These are phyloP conservation scores for Acrocephalus arundinaceus DNA, from an alignment of 2,113 vertebrate genomes.

Conservation along the genomic window DNA sequence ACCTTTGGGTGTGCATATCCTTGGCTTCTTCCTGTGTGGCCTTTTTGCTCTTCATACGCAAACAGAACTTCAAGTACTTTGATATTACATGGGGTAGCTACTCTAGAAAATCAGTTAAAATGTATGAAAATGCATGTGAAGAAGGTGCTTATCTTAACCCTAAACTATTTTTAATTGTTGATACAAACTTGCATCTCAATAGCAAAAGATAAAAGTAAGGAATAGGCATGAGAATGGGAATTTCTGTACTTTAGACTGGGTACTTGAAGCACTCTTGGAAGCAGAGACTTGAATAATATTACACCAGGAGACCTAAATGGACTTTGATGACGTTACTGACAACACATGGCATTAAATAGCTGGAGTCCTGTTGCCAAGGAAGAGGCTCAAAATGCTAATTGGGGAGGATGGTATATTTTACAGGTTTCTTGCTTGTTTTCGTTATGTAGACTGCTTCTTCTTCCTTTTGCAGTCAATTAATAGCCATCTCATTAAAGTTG, in stretches of 20 bases:
- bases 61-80: background rate
- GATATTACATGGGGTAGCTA: background rate
- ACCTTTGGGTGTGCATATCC: background rate
- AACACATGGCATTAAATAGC: background rate
- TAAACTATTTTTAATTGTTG: background rate
- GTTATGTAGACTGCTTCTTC: background rate
- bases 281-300: background rate
- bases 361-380: background rate
- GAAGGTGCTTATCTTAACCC: background rate
- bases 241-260: background rate
- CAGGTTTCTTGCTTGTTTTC: background rate
- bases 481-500: background rate
- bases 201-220: background rate
- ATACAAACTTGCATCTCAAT: background rate
- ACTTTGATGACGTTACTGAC: background rate
- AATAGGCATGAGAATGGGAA: background rate
- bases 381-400: background rate
- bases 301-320: background rate
- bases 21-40: slow-evolving; percentile 10
- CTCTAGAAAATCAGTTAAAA: background rate
- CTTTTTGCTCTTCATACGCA: background rate
- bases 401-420: background rate
- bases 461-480: background rate
- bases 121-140: background rate
- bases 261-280: background rate